These are phyloP conservation scores for Heliconius hermathena DNA, from an alignment of 1,140 invertebrate species.

Conservation along the genomic window DNA sequence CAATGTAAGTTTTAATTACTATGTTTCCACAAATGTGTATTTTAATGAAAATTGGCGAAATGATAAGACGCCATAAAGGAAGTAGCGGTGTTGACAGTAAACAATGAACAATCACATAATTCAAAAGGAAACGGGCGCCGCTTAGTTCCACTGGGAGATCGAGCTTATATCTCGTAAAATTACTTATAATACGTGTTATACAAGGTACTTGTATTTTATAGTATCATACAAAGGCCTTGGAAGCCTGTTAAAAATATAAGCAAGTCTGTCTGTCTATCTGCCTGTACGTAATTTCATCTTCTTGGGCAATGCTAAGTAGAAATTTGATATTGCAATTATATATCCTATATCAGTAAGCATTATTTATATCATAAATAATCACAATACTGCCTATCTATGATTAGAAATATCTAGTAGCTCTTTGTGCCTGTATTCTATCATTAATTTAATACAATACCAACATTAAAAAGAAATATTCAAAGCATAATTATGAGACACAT, in stretches of 20 bases:
- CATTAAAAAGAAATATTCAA: not conserved
- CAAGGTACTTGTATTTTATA: not conserved
- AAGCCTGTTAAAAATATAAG: not conserved
- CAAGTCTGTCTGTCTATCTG: not conserved
- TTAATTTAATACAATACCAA: not conserved
- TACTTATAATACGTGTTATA: not conserved
- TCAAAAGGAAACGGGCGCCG: not conserved
- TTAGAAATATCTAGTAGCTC: no score
- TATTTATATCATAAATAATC: no score
- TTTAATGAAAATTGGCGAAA: not conserved
- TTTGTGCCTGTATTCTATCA: no score
- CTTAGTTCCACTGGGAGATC: not conserved
- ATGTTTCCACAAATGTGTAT: not conserved
- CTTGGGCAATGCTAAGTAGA: not conserved
- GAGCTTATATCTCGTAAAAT: not conserved
- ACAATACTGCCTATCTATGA: no score
- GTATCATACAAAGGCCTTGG: not conserved
- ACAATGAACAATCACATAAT: conserved; percentile 8
- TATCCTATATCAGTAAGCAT: no score
- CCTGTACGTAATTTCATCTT: not conserved
- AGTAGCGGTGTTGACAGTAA: not conserved
- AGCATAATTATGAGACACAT: not conserved
- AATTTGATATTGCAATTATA: not conserved
- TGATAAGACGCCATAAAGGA: not conserved
- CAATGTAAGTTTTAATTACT: not conserved